A percentile compares a stretch with the other conserved stretches of the same genome.
phyloP scores from a whole-genome alignment of 1,140 invertebrate species.

The Phthorimaea operculella region DNA sequence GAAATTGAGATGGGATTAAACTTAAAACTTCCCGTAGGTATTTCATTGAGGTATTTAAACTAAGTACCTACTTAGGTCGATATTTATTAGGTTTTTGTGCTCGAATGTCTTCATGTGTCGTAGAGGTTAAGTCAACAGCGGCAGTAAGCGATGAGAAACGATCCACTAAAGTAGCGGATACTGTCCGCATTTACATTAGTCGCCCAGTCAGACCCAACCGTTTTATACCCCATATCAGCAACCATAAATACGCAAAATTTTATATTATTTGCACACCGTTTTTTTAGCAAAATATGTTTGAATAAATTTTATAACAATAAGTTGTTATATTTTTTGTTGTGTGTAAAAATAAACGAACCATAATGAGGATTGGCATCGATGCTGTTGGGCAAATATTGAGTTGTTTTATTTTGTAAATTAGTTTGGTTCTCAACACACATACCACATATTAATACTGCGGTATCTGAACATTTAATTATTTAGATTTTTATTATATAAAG shows the following conservation, averaged over 20 bases:
- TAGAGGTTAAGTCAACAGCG: constrained; percentile 44
- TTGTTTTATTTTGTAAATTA: no score
- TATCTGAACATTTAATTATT: no score
- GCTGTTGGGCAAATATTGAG: background rate
- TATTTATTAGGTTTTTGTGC: no score
- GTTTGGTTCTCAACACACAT: no score
- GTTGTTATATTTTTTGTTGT: background rate
- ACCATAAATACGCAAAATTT: constrained; percentile 22
- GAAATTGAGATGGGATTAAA: no score
- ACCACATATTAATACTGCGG: no score
- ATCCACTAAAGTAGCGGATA: constrained; percentile 51
- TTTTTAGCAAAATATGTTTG: constrained; percentile 9
- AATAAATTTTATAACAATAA: background rate
- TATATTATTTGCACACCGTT: constrained; percentile 17
- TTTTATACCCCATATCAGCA: constrained; percentile 20
- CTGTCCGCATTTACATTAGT: constrained; percentile 42
- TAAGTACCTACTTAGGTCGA: no score
- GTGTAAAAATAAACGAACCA: background rate
- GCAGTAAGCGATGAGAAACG: constrained; percentile 52
- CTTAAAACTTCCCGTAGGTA: no score
- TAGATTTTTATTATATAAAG: no score
- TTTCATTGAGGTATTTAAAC: no score
- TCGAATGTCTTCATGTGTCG: constrained; percentile 11
- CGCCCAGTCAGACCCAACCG: constrained; percentile 15
- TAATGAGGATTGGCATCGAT: background rate